These are phyloP conservation scores for Drosophila ambigua DNA, from an alignment of 1,140 invertebrate genomes.

Conservation along the genomic window DNA sequence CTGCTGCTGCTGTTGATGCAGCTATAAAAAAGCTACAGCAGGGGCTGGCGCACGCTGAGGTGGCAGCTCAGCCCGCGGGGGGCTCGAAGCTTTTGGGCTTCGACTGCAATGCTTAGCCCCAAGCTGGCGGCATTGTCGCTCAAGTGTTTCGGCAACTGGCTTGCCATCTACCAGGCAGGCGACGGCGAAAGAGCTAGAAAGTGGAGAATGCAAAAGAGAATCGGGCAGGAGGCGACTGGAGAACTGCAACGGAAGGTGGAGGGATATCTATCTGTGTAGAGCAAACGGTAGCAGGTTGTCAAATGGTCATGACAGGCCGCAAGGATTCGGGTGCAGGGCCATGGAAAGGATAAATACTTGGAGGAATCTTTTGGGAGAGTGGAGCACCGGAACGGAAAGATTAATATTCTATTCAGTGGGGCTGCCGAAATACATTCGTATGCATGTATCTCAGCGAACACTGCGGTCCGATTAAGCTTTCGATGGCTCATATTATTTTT, in stretches of 20 bases:
- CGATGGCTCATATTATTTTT: too few species aligned
- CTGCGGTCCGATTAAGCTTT: too few species aligned
- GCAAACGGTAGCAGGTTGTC: constrained; percentile 20
- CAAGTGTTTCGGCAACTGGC: constrained; percentile 67
- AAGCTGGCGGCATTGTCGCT: constrained; percentile 61
- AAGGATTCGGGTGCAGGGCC: neutral
- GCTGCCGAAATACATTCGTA: too few species aligned
- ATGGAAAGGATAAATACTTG: neutral
- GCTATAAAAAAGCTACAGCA: constrained; percentile 28
- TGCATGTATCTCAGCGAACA: too few species aligned
- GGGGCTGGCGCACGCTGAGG: neutral
- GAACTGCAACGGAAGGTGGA: neutral
- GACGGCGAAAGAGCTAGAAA: neutral
- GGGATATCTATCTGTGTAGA: constrained; percentile 7
- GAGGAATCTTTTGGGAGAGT: neutral
- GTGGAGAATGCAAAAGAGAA: neutral
- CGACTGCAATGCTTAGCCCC: constrained; percentile 48
- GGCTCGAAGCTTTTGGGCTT: constrained; percentile 47
- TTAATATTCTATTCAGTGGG: too few species aligned
- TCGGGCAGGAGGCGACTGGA: neutral
- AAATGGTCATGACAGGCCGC: constrained; percentile 2
- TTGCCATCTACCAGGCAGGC: constrained; percentile 31
- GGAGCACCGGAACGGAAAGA: too few species aligned
- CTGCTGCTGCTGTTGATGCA: constrained; percentile 60
- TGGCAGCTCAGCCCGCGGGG: constrained; percentile 10